These are phyloP conservation scores for Ceratosolen fusciceps DNA, from an alignment of 1,140 invertebrate species.

Conservation along the genomic window DNA sequence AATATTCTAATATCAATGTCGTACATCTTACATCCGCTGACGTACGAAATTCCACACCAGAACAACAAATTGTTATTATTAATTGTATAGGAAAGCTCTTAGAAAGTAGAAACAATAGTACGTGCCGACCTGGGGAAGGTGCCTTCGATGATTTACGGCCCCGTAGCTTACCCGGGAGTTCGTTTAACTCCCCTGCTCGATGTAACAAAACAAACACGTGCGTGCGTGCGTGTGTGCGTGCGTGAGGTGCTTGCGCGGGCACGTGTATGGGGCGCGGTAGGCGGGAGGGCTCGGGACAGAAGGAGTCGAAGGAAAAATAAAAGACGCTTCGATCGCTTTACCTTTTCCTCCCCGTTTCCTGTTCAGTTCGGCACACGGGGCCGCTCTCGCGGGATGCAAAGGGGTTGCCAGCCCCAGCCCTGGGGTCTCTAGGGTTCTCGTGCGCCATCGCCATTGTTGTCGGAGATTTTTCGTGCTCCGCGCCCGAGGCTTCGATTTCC, in stretches of 20 bases:
- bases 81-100: not conserved
- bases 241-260: too few relatives aligned
- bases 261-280: too few relatives aligned
- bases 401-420: not conserved
- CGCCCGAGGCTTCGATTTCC: constrained; percentile 25
- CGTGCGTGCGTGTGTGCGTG: too few relatives aligned
- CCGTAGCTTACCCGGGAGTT: not conserved
- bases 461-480: constrained; percentile 2
- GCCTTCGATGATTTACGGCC: not conserved
- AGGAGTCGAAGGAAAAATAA: not conserved
- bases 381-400: not conserved
- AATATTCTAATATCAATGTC: not conserved
- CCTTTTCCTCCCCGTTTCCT: not conserved
- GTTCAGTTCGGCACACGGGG: not conserved
- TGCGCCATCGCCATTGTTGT: constrained; percentile 5
- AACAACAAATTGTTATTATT: not conserved
- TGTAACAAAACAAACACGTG: too few relatives aligned
- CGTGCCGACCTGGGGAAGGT: too few relatives aligned
- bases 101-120: not conserved
- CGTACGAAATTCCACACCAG: not conserved
- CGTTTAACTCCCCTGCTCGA: constrained; percentile 12
- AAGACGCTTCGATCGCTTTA: not conserved
- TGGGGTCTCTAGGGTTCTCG: not conserved
- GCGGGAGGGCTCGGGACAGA: too few relatives aligned
- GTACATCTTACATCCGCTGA: not conserved